Conservation (phyloP, 1,140 invertebrate species). For the Holcopasites calliopsidis region DNA sequence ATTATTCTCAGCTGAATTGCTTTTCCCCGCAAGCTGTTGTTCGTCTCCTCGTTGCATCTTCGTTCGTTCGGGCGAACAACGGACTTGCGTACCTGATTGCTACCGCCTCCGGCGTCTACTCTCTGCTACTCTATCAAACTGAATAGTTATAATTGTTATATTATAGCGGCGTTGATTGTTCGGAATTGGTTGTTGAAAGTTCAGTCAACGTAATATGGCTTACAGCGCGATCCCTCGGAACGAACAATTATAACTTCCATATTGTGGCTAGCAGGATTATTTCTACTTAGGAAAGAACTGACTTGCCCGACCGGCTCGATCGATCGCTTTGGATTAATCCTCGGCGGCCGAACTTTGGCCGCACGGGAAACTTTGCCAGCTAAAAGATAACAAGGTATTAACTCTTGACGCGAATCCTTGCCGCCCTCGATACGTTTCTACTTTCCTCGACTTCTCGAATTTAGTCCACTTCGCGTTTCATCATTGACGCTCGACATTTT, state of each 20-base stretch:
- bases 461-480: too few relatives aligned
- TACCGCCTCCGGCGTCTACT: not conserved
- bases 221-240: too few relatives aligned
- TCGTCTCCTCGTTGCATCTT: not conserved
- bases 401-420: not conserved
- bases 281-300: not conserved
- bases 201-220: too few relatives aligned
- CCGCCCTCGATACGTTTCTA: too few relatives aligned
- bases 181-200: slow-evolving; percentile 18
- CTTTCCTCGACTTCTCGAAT: not conserved
- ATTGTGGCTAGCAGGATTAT: slow-evolving; percentile 8
- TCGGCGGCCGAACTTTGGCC: not conserved
- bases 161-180: slow-evolving; percentile 10
- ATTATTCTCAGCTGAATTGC: not conserved
- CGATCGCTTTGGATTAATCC: not conserved
- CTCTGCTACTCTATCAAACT: too few relatives aligned
- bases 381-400: too few relatives aligned
- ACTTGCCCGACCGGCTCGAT: not conserved
- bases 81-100: not conserved
- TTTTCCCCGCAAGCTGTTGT: slow-evolving; percentile 4
- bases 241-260: slow-evolving; percentile 20
- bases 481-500: not conserved
- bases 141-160: slow-evolving; percentile 30
- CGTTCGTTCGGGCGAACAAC: not conserved
- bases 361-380: not conserved